Evolutionary conservation across 2,888 invertebrate species (phyloP), one percentile per base, ranked within the genome.

Genomic region (Hedychridium roseum): DNA sequence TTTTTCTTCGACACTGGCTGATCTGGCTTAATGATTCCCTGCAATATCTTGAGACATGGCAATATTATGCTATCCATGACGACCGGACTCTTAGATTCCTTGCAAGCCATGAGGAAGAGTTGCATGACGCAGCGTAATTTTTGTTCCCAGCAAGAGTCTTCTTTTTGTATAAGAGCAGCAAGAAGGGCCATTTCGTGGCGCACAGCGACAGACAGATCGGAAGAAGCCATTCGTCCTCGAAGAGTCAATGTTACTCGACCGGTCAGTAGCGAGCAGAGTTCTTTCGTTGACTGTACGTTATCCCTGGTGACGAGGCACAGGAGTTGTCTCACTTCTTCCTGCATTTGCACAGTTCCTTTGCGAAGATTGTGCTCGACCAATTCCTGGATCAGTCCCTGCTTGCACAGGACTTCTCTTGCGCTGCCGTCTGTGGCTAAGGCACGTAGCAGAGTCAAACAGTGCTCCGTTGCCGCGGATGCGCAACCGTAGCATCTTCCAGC

Each of bases 81-180:
- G 40, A 92, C 89, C 0, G 93, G 92, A 68, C 91, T 92, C 52
- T 89, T 88, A 0, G 90, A 88, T 77, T 87, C 85, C 43, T 86
- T 84, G 59, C 88, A 88, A 2, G 91, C 90, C 80, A 88, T 85
- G 43, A 94, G 83, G 81, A 97, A 96, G 41, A 97, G 81, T 60
- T 89, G 88, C 81, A 97, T 90, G 52, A 96, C 91, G 73, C 92
- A 90, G 35, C 92, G 86, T 1, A 97, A 81, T 69, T 97, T 90
- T 54, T 90, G 88, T 76, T 97, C 97, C 97, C 97, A 97, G 74
- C 95, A 96, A 2, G 90, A 88, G 76, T 97, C 97, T 70, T 96
- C 93, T 60, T 94, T 93, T 65, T 94, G 91, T 1, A 97, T 88
- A 34, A 96, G 84, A 0, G 92, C 89, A 1, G 94, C 92, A 17